These are phyloP conservation scores for Therioaphis trifolii DNA, from an alignment of 2,888 invertebrate species.

Conservation along the genomic window DNA sequence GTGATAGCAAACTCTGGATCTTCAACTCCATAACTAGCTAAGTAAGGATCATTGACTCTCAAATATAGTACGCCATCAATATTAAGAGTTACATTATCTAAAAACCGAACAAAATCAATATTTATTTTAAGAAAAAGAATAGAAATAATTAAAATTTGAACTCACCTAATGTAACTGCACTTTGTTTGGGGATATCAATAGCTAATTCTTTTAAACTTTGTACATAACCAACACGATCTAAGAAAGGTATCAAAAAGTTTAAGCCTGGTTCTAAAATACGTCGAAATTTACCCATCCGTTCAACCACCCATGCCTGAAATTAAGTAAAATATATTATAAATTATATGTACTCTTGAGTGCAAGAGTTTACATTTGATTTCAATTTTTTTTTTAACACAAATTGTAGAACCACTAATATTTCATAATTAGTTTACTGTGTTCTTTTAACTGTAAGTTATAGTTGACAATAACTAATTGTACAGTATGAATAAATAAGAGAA, in stretches of 20 bases:
- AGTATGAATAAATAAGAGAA: too few relatives aligned
- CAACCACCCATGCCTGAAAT: constrained; percentile 92
- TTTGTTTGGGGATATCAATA: constrained; percentile 98
- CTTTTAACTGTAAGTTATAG: too few relatives aligned
- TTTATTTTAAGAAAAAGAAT: background rate
- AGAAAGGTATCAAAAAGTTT: constrained; percentile 89
- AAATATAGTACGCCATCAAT: constrained; percentile 98
- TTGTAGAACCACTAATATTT: too few relatives aligned
- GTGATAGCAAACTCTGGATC: constrained; percentile 99
- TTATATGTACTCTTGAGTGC: too few relatives aligned
- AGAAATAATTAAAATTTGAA: constrained; percentile 10
- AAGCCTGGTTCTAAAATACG: constrained; percentile 94
- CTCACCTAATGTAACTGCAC: constrained; percentile 89
- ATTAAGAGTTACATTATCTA: constrained; percentile 94
- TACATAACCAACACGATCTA: constrained; percentile 95
- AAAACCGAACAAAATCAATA: constrained; percentile 64
- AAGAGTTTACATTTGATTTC: too few relatives aligned
- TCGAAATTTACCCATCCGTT: constrained; percentile 97
- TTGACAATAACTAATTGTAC: too few relatives aligned
- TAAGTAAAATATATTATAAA: constrained; percentile 44
- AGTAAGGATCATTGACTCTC: constrained; percentile 91
- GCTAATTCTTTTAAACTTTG: constrained; percentile 99
- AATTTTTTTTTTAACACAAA: too few relatives aligned
- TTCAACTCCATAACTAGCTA: constrained; percentile 97
- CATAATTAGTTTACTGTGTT: too few relatives aligned